Base-by-base conservation (phyloP, 2,888 invertebrate species). In the Agrotis puta region DNA sequence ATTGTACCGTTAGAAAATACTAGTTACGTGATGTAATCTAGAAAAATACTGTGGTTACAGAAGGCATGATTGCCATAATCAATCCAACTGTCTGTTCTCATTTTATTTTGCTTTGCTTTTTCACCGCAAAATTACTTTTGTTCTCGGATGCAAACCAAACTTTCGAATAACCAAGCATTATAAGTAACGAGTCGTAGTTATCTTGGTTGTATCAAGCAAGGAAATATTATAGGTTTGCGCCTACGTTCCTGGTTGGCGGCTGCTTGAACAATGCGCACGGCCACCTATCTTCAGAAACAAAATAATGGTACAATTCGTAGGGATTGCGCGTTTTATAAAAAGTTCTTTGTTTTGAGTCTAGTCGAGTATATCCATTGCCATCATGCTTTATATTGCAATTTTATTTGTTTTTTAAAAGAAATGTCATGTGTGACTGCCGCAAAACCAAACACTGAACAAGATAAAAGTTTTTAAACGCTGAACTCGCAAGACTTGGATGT, bases 261-360 rank as follows among this genome's bases (percentile, higher is more conserved):
- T 79, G 84, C 79, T 85, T 88, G 86, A 91, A 92, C 90, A 91
- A 92, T 90, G 89, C 87, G 83, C 85, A 72, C 70, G 85, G 82
- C 84, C 88, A 87, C 88, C 88, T 88, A 88, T 87, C 79, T 72
- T 82, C 79, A 72, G 70, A 73, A 79, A 79, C 70, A 73, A 77
- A 62, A 77, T 82, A 73, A 68, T 81, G 79, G 79, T 79, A 65
- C 75, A 83, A 84, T 76, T 65, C 27, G 16, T 57, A 58, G 51
- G 24, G 33, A 71, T 39, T 22, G 27, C 62, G 79, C 83, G 83
- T 70, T 73, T 72, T 65, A 45, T 20, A 47, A 48, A 39, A 61
- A 65, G 16, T 9, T 0, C 22, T 54, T 47, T 62, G 27, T 14
- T 68, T 57, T n/a, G 18, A 48, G 20, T 47, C 20, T 64, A 14